These are phyloP conservation scores for Sphyrna mokarran DNA, from an alignment of 2,113 vertebrate genomes.

Conservation along the genomic window DNA sequence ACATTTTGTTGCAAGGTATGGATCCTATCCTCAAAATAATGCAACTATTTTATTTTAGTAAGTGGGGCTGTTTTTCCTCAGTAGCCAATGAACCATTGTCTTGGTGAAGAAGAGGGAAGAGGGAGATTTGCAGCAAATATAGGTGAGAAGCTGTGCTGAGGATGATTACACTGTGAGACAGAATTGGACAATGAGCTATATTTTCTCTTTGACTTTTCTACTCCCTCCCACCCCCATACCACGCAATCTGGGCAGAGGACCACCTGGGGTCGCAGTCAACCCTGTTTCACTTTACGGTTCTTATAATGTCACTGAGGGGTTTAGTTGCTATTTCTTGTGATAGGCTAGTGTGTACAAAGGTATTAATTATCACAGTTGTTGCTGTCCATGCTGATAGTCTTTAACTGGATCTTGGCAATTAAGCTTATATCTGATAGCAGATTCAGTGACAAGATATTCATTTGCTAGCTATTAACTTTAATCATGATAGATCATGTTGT, in stretches of 20 bases:
- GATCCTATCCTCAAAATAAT: background rate
- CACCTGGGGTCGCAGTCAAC: background rate
- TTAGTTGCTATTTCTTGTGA: background rate
- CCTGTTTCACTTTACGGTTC: background rate
- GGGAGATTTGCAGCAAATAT: background rate
- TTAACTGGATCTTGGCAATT: constrained; percentile 8
- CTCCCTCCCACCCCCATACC: background rate
- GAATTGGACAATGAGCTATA: background rate
- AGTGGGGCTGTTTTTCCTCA: background rate
- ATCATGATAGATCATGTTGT: background rate
- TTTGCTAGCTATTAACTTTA: background rate
- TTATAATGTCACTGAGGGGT: background rate
- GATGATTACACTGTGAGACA: too few species aligned
- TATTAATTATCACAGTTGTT: background rate
- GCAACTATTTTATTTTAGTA: background rate
- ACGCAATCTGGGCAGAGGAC: background rate
- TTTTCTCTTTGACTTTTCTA: background rate
- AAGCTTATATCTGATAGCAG: background rate
- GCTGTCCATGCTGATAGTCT: background rate
- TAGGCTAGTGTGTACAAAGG: background rate
- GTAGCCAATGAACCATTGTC: background rate
- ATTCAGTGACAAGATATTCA: background rate
- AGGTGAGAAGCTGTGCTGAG: background rate
- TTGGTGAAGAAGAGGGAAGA: background rate
- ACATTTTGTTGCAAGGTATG: background rate